phyloP scores from a whole-genome alignment of 2,888 invertebrate species.

The Lymantria dispar region DNA sequence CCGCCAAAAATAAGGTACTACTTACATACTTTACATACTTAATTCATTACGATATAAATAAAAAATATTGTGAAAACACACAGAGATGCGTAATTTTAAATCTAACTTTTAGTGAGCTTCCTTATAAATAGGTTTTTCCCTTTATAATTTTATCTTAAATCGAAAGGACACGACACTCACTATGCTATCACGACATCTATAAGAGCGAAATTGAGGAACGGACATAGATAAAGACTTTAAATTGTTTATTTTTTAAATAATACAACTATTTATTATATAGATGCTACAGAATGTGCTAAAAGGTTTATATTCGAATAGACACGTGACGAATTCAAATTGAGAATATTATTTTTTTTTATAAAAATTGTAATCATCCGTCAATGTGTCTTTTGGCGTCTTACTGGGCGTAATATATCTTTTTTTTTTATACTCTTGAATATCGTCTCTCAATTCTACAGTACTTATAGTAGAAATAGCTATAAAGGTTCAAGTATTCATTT shows the following conservation, averaged over 20 bases:
- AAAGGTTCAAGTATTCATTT: slow-evolving; percentile 20
- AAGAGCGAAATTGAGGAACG: slow-evolving; percentile 80
- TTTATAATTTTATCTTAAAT: slow-evolving; percentile 46
- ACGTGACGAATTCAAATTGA: slow-evolving; percentile 31
- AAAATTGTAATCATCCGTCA: slow-evolving; percentile 25
- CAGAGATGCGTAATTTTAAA: slow-evolving; percentile 53
- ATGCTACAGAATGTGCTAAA: slow-evolving; percentile 54
- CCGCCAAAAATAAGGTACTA: slow-evolving; percentile 15
- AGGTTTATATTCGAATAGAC: slow-evolving; percentile 40
- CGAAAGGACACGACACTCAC: slow-evolving; percentile 75
- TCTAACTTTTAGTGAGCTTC: slow-evolving; percentile 67
- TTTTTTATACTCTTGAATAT: slow-evolving; percentile 1
- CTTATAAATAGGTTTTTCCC: slow-evolving; percentile 49
- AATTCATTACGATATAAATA: slow-evolving; percentile 16
- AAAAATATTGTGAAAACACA: slow-evolving; percentile 56
- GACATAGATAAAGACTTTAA: slow-evolving; percentile 75
- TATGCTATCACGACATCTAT: slow-evolving; percentile 80
- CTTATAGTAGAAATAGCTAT: slow-evolving; percentile 19
- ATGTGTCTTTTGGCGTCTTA: slow-evolving; percentile 26
- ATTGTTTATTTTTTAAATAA: slow-evolving; percentile 61
- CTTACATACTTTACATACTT: slow-evolving; percentile 12
- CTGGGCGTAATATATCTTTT: slow-evolving; percentile 25
- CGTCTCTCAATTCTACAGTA: slow-evolving; percentile 5
- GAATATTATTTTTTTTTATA: slow-evolving; percentile 23
- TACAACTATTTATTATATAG: slow-evolving; percentile 53